phyloP scores from a whole-genome alignment of 2,888 invertebrate species.

The Odontothrips loti region DNA sequence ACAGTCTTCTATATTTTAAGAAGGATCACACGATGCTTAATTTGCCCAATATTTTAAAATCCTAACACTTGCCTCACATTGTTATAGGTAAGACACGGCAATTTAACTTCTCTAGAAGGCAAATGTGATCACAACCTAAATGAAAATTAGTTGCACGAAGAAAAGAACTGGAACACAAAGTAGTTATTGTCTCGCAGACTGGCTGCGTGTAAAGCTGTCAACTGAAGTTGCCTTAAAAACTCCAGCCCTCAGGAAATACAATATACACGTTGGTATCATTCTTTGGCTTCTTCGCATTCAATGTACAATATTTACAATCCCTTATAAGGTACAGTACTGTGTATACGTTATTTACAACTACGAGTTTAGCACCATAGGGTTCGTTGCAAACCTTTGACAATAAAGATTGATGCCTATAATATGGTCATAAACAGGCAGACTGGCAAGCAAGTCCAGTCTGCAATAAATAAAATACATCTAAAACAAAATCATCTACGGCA shows the following conservation, averaged over 20 bases:
- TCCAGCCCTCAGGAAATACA: background rate
- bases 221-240: background rate
- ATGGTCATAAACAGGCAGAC: conserved; percentile 22
- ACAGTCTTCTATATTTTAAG: conserved; percentile 27
- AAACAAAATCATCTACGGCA: background rate
- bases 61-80: background rate
- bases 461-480: conserved; percentile 12
- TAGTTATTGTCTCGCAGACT: conserved; percentile 20
- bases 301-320: conserved; percentile 8
- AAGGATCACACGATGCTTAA: conserved; percentile 3
- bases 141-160: conserved; percentile 6
- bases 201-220: conserved; percentile 16
- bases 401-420: conserved; percentile 23
- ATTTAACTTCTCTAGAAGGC: background rate
- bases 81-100: background rate
- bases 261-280: background rate
- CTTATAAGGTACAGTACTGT: background rate
- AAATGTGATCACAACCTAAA: conserved; percentile 19
- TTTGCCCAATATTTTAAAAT: background rate
- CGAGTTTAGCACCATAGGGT: conserved; percentile 24
- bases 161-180: conserved; percentile 4
- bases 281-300: background rate
- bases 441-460: conserved; percentile 15
- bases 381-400: conserved; percentile 26
- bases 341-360: conserved; percentile 15